Evolutionary conservation across 2,113 vertebrate genomes (phyloP).

Genomic region (Chitala chitala): DNA sequence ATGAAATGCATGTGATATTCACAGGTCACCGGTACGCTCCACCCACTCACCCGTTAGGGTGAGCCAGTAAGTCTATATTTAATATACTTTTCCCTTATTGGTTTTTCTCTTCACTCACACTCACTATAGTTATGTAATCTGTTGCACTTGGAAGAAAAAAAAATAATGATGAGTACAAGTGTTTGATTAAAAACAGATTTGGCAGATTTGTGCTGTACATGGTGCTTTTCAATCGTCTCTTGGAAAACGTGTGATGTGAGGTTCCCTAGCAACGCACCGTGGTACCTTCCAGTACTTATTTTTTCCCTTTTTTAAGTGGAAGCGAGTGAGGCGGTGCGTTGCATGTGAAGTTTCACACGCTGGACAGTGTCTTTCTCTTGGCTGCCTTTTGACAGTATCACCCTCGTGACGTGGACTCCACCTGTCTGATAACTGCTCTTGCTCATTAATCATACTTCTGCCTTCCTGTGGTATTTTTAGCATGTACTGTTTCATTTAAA

Average conservation of each 20-base stretch:
- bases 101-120: not conserved
- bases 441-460: no score
- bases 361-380: no score
- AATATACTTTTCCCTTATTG: not conserved
- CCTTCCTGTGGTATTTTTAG: no score
- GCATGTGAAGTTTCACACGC: not conserved
- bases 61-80: not conserved
- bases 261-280: conserved; percentile 14
- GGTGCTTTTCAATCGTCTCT: not conserved
- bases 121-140: not conserved
- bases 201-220: not conserved
- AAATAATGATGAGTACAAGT: not conserved
- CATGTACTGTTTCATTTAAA: no score
- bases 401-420: no score
- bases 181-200: not conserved
- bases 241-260: not conserved
- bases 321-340: not conserved
- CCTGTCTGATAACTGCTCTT: no score
- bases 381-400: no score
- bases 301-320: not conserved
- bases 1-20: not conserved
- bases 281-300: not conserved
- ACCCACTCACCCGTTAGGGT: no score
- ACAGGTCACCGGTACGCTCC: not conserved
- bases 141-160: no score